Evolutionary conservation across 2,797 vertebrate genomes (phyloP).

Genomic region (Hoplostethus atlanticus): DNA sequence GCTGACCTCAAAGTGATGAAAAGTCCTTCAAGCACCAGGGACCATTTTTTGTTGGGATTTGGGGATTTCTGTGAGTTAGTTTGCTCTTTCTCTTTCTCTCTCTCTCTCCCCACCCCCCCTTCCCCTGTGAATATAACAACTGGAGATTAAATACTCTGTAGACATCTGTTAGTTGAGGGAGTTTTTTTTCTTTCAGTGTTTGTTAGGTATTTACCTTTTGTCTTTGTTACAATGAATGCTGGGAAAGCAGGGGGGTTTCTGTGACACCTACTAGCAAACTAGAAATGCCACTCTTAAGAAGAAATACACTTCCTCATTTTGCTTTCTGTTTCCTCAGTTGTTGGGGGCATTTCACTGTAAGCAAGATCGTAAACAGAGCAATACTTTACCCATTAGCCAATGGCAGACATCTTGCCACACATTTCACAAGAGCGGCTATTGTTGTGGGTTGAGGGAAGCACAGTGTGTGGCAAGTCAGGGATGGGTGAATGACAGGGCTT

Average conservation of each 20-base stretch:
- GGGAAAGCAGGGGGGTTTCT: slow-evolving; percentile 53
- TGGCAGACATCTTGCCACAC: slow-evolving; percentile 33
- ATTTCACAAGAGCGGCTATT: slow-evolving; percentile 60
- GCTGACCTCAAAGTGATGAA: slow-evolving; percentile 55
- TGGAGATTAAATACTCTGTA: slow-evolving; percentile 47
- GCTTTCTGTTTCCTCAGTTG: slow-evolving; percentile 48
- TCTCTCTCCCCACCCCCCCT: neutral
- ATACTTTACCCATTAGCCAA: slow-evolving; percentile 29
- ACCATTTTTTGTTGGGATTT: slow-evolving; percentile 50
- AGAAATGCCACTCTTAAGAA: slow-evolving; percentile 28
- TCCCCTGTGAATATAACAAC: slow-evolving; percentile 31
- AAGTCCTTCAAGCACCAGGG: slow-evolving; percentile 37
- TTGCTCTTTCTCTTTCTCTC: slow-evolving; percentile 42
- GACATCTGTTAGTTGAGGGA: slow-evolving; percentile 41
- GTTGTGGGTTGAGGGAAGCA: slow-evolving; percentile 36
- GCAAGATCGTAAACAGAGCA: slow-evolving; percentile 19
- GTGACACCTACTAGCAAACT: neutral
- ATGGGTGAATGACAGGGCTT: slow-evolving; percentile 44
- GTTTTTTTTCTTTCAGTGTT: slow-evolving; percentile 46
- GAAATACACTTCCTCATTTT: slow-evolving; percentile 60
- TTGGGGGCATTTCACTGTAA: neutral
- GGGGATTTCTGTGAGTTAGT: slow-evolving; percentile 62
- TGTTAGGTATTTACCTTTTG: slow-evolving; percentile 26
- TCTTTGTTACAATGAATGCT: slow-evolving; percentile 30
- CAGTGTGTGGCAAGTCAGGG: slow-evolving; percentile 56